These are phyloP conservation scores for Anguilla marmorata DNA, from an alignment of 2,797 vertebrate species.

Conservation along the genomic window DNA sequence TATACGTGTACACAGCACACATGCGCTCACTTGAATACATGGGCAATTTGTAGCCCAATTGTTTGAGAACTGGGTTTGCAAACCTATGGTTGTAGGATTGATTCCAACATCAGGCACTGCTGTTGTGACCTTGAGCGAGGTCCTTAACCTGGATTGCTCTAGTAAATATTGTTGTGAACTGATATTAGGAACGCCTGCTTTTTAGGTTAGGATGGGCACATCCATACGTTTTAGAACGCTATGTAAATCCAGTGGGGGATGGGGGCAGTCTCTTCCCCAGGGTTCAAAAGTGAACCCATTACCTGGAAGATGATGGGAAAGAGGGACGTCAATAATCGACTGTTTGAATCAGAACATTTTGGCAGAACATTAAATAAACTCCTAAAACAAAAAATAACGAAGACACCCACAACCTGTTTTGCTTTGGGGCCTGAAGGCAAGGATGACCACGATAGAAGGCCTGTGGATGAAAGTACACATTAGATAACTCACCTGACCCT, in stretches of 20 bases:
- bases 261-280: neutral
- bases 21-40: neutral
- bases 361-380: too few relatives aligned
- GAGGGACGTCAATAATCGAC: neutral
- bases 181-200: neutral
- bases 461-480: too few relatives aligned
- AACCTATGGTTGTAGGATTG: neutral
- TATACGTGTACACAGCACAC: neutral
- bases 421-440: too few relatives aligned
- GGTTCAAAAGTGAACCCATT: neutral
- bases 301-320: neutral
- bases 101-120: too few relatives aligned
- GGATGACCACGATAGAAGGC: too few relatives aligned
- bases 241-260: neutral
- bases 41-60: neutral
- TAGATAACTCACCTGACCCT: too few relatives aligned
- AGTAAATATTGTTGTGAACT: neutral
- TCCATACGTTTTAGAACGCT: neutral
- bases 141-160: neutral
- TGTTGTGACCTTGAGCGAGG: neutral
- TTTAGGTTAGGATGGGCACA: neutral
- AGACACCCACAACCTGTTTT: too few relatives aligned
- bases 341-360: too few relatives aligned
- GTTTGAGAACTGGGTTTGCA: neutral
- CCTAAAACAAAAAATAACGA: too few relatives aligned